Evolutionary conservation across 2,797 vertebrate genomes (phyloP).

Genomic region (Trematomus bernacchii): DNA sequence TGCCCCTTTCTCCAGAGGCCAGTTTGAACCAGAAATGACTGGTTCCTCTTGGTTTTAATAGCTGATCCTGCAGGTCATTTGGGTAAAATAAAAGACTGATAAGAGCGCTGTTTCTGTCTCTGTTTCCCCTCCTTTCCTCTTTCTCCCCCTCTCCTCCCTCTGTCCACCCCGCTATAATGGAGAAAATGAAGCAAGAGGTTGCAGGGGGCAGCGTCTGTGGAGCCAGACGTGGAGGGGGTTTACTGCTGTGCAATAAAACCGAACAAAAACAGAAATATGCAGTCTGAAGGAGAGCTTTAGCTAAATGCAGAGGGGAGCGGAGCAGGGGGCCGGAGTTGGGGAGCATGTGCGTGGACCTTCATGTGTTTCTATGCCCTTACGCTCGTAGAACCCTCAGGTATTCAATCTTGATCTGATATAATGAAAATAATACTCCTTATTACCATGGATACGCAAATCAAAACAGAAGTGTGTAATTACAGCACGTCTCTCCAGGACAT

Average conservation of each 20-base stretch:
- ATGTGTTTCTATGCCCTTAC: constrained; percentile 26
- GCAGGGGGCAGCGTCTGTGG: constrained; percentile 64
- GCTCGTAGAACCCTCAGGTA: constrained; percentile 40
- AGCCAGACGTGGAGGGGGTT: constrained; percentile 76
- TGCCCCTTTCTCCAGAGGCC: constrained; percentile 42
- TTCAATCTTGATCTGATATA: constrained; percentile 48
- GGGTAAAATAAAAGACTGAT: constrained; percentile 47
- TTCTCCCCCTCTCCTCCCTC: constrained; percentile 28
- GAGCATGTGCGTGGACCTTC: constrained; percentile 24
- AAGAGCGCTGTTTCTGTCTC: constrained; percentile 56
- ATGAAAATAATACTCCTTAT: constrained; percentile 48
- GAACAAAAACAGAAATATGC: constrained; percentile 78
- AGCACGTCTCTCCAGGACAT: constrained; percentile 27
- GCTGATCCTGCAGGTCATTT: constrained; percentile 61
- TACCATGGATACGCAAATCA: constrained; percentile 43
- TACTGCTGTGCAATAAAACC: constrained; percentile 82
- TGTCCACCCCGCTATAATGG: constrained; percentile 47
- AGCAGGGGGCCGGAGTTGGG: constrained; percentile 67
- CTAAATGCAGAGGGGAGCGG: constrained; percentile 59
- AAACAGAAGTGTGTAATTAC: constrained; percentile 54
- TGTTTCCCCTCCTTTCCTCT: constrained; percentile 32
- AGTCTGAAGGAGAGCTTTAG: constrained; percentile 76
- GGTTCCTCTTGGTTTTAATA: constrained; percentile 52
- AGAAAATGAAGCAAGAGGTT: constrained; percentile 75
- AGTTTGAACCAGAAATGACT: constrained; percentile 63